Percentiles rank a stretch among this genome's conserved stretches.
These are phyloP conservation scores for Sphaerophoria taeniata DNA, from an alignment of 2,888 invertebrate genomes.

Conservation along the genomic window DNA sequence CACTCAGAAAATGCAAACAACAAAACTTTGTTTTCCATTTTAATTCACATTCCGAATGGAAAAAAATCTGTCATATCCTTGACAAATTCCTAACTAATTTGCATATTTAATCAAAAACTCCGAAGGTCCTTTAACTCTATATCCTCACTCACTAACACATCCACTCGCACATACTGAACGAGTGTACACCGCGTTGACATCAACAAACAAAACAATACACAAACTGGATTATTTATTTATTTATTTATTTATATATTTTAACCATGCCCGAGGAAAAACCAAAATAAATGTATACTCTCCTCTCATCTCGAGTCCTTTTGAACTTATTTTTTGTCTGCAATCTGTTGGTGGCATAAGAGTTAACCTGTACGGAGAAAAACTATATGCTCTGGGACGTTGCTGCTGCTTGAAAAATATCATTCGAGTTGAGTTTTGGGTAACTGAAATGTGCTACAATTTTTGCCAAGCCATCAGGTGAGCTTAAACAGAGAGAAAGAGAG, in stretches of 20 bases:
- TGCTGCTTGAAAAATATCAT: conserved; percentile 17
- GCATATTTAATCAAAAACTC: conserved; percentile 67
- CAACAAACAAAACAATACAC: background rate
- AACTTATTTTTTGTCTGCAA: conserved; percentile 9
- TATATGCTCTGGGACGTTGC: background rate
- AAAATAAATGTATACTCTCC: background rate
- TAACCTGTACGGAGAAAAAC: background rate
- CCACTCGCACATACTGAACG: background rate
- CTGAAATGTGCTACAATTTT: conserved; percentile 10
- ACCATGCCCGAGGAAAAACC: background rate
- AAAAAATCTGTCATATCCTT: conserved; percentile 19
- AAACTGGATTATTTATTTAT: conserved; percentile 24
- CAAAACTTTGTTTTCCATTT: background rate
- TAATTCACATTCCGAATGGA: background rate
- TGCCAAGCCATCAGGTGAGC: conserved; percentile 17
- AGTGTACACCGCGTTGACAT: background rate
- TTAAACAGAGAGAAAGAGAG: background rate
- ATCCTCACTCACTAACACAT: background rate
- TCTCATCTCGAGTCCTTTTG: conserved; percentile 4
- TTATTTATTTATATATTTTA: conserved; percentile 28
- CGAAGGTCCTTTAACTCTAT: conserved; percentile 10
- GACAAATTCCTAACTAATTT: conserved; percentile 60
- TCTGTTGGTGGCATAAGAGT: conserved; percentile 7
- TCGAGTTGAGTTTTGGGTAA: background rate
- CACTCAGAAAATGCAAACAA: background rate